Base-by-base conservation (phyloP, 2,113 vertebrate genomes). In the Percina caprodes region DNA sequence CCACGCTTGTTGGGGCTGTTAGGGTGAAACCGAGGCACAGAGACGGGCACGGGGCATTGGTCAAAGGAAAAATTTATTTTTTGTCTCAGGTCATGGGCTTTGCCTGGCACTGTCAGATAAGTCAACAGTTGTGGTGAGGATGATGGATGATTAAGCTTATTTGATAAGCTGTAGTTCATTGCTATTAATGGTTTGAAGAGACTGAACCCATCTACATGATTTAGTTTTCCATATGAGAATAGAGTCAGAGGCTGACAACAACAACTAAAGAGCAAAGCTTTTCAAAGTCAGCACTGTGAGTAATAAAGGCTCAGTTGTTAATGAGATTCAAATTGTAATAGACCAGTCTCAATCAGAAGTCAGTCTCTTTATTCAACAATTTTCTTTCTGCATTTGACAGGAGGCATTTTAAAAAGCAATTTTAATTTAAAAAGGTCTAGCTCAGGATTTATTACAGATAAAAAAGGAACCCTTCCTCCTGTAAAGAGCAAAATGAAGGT, bases 1-100 rank as follows among this genome's bases (percentile, higher is more conserved):
- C 98, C 98, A 9, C 98, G 96, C 91, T 99, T 99, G 94, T 99
- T 99, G 1, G 98, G 98, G 90, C 98, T 99, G 86, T 93, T 77
- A 80, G 67, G 75, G 49, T 83, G 69, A 79, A 85, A 74, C 65
- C 74, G 42, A 49, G 62, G 70, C 6, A 67, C n/a, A 83, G 67
- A 69, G 60, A 88, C 8, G 49, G 18, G 65, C 23, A 75, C 7
- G 59, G 33, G 26, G 49, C 30, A 77, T 55, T n/a, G 30, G 48
- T 74, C 24, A 85, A 72, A 78, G 21, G 39, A 49, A 62, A 39
- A 23, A 6, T 42, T 2, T 8, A 45, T 30, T 69, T 9, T 30
- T 23, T 51, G 26, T 45, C 18, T 72, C 3, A 46, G 70, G 65
- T 69, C 65, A 72, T 14, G 65, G 82, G 69, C 71, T 86, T 80